Conservation (phyloP, 1,140 invertebrate species). For the Pararge aegeria region DNA sequence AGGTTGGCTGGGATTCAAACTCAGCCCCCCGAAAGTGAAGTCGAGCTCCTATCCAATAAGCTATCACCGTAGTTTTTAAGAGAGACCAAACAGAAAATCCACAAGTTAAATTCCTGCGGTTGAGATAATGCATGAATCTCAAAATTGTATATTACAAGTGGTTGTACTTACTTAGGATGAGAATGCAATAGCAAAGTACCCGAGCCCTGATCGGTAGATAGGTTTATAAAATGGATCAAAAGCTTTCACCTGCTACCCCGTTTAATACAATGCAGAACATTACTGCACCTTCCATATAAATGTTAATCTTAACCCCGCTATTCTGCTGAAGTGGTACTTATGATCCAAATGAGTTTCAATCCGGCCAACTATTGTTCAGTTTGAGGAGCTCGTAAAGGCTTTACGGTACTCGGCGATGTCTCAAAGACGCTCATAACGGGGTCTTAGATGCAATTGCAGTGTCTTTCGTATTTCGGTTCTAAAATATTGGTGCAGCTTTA, state of each 20-base stretch:
- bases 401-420: constrained; percentile 5
- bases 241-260: background rate
- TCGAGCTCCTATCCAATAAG: too few relatives aligned
- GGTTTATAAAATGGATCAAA: background rate
- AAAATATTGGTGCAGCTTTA: constrained; percentile 1
- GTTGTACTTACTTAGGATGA: too few relatives aligned
- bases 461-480: background rate
- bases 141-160: too few relatives aligned
- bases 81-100: too few relatives aligned
- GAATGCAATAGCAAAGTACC: too few relatives aligned
- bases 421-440: constrained; percentile 20
- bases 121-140: too few relatives aligned
- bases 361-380: constrained; percentile 33
- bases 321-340: constrained; percentile 27
- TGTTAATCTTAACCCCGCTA: constrained; percentile 14
- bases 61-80: too few relatives aligned
- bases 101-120: too few relatives aligned
- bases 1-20: too few relatives aligned
- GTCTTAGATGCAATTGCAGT: constrained; percentile 21
- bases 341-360: constrained; percentile 39
- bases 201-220: too few relatives aligned
- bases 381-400: constrained; percentile 36
- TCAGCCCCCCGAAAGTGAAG: too few relatives aligned
- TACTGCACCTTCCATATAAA: constrained; percentile 8
- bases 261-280: background rate